Percentiles rank a stretch among this genome's conserved stretches.
Conservation (phyloP, 2,888 invertebrate species). For the Periphyllus acericola region DNA sequence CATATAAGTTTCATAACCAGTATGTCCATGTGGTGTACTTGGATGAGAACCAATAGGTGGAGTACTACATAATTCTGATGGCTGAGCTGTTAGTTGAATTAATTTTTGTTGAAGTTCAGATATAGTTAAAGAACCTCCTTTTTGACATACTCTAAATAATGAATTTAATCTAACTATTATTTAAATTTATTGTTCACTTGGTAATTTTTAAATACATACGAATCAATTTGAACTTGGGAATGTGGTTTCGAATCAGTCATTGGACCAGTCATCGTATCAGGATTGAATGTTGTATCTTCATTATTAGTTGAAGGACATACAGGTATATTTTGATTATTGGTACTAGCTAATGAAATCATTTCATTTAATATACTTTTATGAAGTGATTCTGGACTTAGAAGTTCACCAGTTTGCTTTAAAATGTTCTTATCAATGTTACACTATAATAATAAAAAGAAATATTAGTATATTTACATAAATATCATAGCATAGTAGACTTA, state of each 20-base stretch:
- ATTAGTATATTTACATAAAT: neutral
- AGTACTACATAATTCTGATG: constrained; percentile 67
- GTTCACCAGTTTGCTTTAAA: constrained; percentile 32
- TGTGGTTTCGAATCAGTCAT: constrained; percentile 48
- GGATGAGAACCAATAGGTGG: constrained; percentile 70
- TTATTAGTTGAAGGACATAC: neutral
- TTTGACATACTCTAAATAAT: constrained; percentile 25
- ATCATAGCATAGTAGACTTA: constrained; percentile 57
- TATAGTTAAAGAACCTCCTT: constrained; percentile 67
- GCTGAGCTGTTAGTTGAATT: constrained; percentile 70
- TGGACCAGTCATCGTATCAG: constrained; percentile 8
- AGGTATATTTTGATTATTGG: constrained; percentile 29
- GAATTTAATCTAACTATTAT: neutral
- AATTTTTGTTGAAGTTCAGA: constrained; percentile 73
- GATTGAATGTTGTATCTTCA: constrained; percentile 40
- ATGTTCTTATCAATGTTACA: constrained; percentile 36
- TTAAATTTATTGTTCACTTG: neutral
- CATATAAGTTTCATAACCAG: constrained; percentile 74
- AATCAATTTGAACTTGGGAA: constrained; percentile 48
- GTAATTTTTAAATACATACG: constrained; percentile 5
- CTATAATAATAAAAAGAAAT: constrained; percentile 2
- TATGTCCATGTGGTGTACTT: constrained; percentile 75
- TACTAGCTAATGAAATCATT: constrained; percentile 52
- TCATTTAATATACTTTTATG: constrained; percentile 53
- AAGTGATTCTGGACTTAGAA: constrained; percentile 53